Evolutionary conservation across 2,888 invertebrate species (phyloP), one percentile per base, ranked within the genome.

Genomic region (Tubulanus polymorphus): DNA sequence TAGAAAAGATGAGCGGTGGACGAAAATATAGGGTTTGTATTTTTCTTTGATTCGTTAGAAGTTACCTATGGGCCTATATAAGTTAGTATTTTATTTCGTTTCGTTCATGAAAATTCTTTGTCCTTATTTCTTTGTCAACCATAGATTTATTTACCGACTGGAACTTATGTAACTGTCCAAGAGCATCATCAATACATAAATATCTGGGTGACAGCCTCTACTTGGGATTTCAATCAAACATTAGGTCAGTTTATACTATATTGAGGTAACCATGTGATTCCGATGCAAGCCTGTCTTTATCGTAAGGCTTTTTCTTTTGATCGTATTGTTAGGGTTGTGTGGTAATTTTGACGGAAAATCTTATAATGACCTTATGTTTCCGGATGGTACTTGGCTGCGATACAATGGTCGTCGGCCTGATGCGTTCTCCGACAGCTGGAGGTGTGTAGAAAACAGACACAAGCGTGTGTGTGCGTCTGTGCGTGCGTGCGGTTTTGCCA

Each of bases 181-280:
- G 61, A 63, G 26, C 66, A 66, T 32, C 61, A 55, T 50, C 59
- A 60, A 28, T 68, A 60, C 53, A 51, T 71, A 28, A 64, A 67
- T 54, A 60, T 71, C 12, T 67, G 63, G 61, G 53, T 73, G 1
- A 57, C 62, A n/a, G 63, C 70, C 0, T 70, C 73, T 8, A 57
- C 70, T 3, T 32, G 62, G 20, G 73, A 69, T 48, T 68, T 63
- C 53, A 53, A 55, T n/a, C 62, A 61, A 35, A 66, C 69, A n/a
- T 55, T 60, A 59, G 71, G 71, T 69, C 54, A 35, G 48, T 28
- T 15, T 25, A 18, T 46, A n/a, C n/a, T n/a, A n/a, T n/a, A n/a
- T n/a, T n/a, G n/a, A 28, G 29, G 48, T 29, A 10, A 2, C 6
- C 25, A 15, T n/a, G 41, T 49, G 2, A 20, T 8, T 25, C 29